Conservation (phyloP, 2,797 vertebrate species). For the Gobio occitaniae region DNA sequence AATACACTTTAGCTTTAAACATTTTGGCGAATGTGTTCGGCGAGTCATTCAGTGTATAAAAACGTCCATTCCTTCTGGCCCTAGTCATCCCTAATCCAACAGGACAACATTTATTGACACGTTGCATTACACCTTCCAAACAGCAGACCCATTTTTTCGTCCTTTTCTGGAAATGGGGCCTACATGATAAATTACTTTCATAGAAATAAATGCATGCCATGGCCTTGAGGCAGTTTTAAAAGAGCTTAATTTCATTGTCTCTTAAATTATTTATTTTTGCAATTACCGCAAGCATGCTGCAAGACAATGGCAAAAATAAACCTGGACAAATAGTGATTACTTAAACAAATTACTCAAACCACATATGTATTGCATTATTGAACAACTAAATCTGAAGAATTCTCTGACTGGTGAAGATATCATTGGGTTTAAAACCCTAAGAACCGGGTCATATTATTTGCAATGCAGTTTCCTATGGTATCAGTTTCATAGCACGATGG, state of each 20-base stretch:
- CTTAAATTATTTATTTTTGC: constrained; percentile 8
- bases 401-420: constrained; percentile 35
- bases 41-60: neutral
- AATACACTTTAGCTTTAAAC: neutral
- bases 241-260: neutral
- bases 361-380: constrained; percentile 10
- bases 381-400: neutral
- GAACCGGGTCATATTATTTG: constrained; percentile 25
- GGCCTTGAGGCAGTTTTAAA: neutral
- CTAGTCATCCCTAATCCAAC: neutral
- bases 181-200: neutral
- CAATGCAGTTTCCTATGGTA: constrained; percentile 29
- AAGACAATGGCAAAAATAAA: constrained; percentile 13
- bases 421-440: constrained; percentile 4
- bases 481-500: constrained; percentile 42
- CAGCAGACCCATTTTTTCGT: constrained; percentile 25
- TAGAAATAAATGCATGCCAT: neutral
- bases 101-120: neutral
- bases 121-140: constrained; percentile 24
- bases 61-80: neutral
- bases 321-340: neutral
- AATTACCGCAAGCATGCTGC: neutral
- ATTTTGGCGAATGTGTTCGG: neutral
- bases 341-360: neutral
- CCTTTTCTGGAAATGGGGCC: constrained; percentile 7